phyloP scores from a whole-genome alignment of 2,797 vertebrate genomes.

The Diceros bicornis region DNA sequence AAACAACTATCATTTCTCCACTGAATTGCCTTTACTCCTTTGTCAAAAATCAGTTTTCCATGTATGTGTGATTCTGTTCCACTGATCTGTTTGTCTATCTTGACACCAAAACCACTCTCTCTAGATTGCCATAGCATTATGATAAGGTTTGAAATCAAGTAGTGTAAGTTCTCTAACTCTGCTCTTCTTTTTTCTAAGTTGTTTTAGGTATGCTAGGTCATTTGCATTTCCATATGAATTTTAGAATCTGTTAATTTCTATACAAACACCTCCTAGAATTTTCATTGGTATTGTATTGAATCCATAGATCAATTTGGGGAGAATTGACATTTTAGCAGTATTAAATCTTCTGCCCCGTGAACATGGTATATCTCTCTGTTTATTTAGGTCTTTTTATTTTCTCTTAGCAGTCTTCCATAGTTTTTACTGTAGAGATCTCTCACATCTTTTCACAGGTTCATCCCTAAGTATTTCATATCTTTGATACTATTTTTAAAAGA shows the following conservation, averaged over 20 bases:
- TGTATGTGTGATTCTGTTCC: background rate
- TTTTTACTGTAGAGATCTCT: background rate
- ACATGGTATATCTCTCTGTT: background rate
- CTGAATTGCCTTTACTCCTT: background rate
- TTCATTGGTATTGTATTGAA: background rate
- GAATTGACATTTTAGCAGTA: background rate
- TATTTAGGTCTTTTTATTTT: background rate
- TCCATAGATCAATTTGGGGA: background rate
- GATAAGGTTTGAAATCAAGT: no score
- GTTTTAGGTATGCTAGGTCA: background rate
- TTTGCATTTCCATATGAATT: background rate
- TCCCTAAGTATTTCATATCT: background rate
- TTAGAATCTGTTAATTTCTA: conserved; percentile 22
- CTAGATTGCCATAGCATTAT: no score
- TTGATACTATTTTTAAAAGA: background rate
- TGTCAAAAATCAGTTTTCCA: background rate
- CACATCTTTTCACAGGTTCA: background rate
- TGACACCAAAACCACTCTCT: no score
- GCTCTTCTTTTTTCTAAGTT: no score
- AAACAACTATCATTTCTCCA: background rate
- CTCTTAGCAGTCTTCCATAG: background rate
- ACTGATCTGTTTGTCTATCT: background rate
- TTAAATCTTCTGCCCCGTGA: background rate
- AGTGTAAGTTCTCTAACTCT: no score
- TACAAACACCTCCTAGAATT: background rate